Evolutionary conservation across 2,797 vertebrate species (phyloP).

Genomic region (Silurus lanzhouensis): DNA sequence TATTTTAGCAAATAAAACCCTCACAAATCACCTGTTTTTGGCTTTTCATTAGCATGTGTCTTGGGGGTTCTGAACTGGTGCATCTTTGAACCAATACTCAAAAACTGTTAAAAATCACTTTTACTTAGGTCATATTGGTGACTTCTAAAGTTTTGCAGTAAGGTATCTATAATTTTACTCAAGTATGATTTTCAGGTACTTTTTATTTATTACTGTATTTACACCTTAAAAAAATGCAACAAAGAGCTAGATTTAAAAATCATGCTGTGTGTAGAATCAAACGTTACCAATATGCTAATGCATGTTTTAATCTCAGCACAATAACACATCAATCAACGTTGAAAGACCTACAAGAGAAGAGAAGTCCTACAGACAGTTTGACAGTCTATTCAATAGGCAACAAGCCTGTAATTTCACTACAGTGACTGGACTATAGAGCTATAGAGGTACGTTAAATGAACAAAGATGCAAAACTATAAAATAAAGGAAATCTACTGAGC

Average conservation of each 20-base stretch:
- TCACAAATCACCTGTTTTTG: too few relatives aligned
- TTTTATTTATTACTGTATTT: too few relatives aligned
- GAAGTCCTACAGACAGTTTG: not conserved
- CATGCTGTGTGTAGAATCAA: not conserved
- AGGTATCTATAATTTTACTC: too few relatives aligned
- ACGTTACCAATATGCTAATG: not conserved
- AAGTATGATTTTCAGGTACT: too few relatives aligned
- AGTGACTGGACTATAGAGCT: not conserved
- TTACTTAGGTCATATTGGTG: too few relatives aligned
- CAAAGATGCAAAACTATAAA: not conserved
- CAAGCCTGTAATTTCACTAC: not conserved
- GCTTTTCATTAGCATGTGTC: too few relatives aligned
- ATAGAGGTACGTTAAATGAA: not conserved
- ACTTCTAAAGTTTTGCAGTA: too few relatives aligned
- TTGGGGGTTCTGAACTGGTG: too few relatives aligned
- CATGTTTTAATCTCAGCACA: not conserved
- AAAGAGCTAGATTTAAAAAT: not conserved
- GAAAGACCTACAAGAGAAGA: not conserved
- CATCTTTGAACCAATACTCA: too few relatives aligned
- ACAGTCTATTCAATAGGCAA: not conserved
- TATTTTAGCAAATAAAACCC: too few relatives aligned
- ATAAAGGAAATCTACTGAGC: too few relatives aligned
- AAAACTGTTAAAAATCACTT: too few relatives aligned
- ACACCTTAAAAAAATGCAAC: not conserved
- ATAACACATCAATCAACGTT: not conserved